Evolutionary conservation across 2,797 vertebrate species (phyloP).

Genomic region (Coregonus suidteri): DNA sequence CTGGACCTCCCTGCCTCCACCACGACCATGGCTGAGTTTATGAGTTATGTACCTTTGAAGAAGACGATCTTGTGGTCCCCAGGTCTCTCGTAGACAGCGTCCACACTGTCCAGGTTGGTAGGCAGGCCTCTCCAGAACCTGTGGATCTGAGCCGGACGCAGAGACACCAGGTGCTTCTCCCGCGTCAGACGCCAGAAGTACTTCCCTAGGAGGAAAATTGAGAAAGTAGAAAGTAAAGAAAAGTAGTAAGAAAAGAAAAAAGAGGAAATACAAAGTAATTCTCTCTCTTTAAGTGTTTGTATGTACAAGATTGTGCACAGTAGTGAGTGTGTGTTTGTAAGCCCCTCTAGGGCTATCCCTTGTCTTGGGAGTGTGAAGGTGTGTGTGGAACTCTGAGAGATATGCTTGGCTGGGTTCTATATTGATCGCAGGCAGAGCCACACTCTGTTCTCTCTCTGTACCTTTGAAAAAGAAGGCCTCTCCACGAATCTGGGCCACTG

Average conservation of each 20-base stretch:
- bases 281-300: background rate
- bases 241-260: background rate
- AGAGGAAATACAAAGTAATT: constrained; percentile 8
- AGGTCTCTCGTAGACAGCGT: constrained; percentile 90
- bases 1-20: background rate
- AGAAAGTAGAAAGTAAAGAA: background rate
- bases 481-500: constrained; percentile 95
- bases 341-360: background rate
- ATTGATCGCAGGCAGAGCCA: background rate
- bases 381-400: background rate
- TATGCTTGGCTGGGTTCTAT: constrained; percentile 1
- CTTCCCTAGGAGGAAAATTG: constrained; percentile 75
- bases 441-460: constrained; percentile 41
- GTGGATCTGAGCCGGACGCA: constrained; percentile 90
- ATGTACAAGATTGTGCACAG: background rate
- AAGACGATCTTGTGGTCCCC: constrained; percentile 95
- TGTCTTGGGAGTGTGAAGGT: background rate
- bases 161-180: constrained; percentile 92
- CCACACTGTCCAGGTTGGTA: constrained; percentile 86
- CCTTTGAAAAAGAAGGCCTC: constrained; percentile 98
- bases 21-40: background rate
- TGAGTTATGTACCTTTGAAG: constrained; percentile 86
- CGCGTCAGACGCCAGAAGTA: constrained; percentile 95
- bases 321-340: background rate
- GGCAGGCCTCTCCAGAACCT: constrained; percentile 96